Evolutionary conservation across 2,888 invertebrate species (phyloP), one percentile per base, ranked within the genome.

Genomic region (Bhutanitis thaidina): DNA sequence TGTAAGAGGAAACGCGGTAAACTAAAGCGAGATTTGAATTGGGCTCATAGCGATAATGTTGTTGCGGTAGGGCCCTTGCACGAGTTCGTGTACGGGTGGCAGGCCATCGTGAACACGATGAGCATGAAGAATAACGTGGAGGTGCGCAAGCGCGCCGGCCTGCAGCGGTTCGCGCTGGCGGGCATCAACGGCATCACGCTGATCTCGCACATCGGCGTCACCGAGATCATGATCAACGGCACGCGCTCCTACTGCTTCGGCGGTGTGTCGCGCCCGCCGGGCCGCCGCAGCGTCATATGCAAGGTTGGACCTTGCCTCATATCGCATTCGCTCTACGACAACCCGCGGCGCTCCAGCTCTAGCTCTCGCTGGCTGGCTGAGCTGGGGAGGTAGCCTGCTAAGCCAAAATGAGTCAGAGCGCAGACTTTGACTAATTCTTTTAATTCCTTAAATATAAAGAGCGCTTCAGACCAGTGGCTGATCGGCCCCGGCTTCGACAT

Each of bases 111-210:
- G n/a, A 89, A 88, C 60, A 87, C 88, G 1, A 87, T 89, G 87
- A 87, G 87, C 49, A 85, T 86, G 87, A 88, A 88, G 62, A 89
- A 89, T 53, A 88, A 88, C 60, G 89, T 88, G 0, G 89, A 89
- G 55, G 87, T 88, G 15, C 81, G 89, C 46, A 88, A 88, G 63
- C 74, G 89, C 1, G 89, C 88, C 12, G 89, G 89, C 0, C 64
- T 88, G 13, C 89, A 89, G 59, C 77, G 87, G 9, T 88, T 88
- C 49, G 89, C 89, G 0, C 64, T 89, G 14, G 89, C 89, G 1
- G 89, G 88, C n/a, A 87, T 89, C 56, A 87, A 87, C 55, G 89
- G 88, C 4, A 85, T 89, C 54, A 80, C 87, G 0, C 74, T 89
- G 1, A 66, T 88, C n/a, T 80, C 86, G 0, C 89, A 88, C 55